These are phyloP conservation scores for Brachionus angularis DNA, from an alignment of 1,140 invertebrate genomes.

Conservation along the genomic window DNA sequence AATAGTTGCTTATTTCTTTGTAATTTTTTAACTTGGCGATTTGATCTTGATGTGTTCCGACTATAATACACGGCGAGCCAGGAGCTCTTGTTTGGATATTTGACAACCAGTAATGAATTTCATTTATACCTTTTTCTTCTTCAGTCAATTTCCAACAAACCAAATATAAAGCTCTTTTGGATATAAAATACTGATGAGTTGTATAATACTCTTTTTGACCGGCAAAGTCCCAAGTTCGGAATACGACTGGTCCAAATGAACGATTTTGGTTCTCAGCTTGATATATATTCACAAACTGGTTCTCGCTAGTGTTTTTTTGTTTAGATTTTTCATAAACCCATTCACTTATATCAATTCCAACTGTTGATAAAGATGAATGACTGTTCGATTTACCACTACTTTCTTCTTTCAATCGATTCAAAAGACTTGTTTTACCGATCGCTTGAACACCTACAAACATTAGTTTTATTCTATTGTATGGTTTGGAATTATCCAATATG, in stretches of 20 bases:
- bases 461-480: slow-evolving; percentile 90
- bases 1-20: slow-evolving; percentile 66
- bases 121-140: slow-evolving; percentile 80
- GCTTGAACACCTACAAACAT: slow-evolving; percentile 94
- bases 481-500: slow-evolving; percentile 69
- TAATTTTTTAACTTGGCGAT: slow-evolving; percentile 58
- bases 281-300: background rate
- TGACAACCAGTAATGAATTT: slow-evolving; percentile 87
- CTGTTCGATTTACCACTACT: slow-evolving; percentile 55
- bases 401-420: slow-evolving; percentile 80
- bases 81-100: slow-evolving; percentile 72
- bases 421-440: slow-evolving; percentile 85
- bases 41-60: slow-evolving; percentile 79
- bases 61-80: slow-evolving; percentile 39
- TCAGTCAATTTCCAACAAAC: slow-evolving; percentile 92
- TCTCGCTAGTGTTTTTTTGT: background rate
- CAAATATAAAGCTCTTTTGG: slow-evolving; percentile 86
- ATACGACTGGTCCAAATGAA: slow-evolving; percentile 78
- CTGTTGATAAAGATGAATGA: slow-evolving; percentile 47
- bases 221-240: slow-evolving; percentile 99
- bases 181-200: slow-evolving; percentile 96
- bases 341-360: slow-evolving; percentile 47
- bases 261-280: slow-evolving; percentile 2
- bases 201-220: slow-evolving; percentile 73
- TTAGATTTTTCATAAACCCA: slow-evolving; percentile 36